A percentile compares a stretch with the other conserved stretches of the same genome.
These are phyloP conservation scores for Abrostola tripartita DNA, from an alignment of 2,888 invertebrate species.

Conservation along the genomic window DNA sequence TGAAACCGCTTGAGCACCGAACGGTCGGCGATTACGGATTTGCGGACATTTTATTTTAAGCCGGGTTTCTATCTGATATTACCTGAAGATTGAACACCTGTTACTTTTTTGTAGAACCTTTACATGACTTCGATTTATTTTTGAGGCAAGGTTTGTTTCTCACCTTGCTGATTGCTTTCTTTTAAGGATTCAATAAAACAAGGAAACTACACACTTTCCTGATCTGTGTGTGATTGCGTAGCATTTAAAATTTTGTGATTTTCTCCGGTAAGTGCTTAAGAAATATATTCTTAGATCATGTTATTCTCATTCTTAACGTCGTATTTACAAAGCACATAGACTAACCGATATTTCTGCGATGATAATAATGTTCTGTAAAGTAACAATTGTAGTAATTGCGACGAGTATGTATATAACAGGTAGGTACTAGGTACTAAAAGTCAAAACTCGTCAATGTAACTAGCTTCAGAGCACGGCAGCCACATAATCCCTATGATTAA, in stretches of 20 bases:
- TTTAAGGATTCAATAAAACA: no score
- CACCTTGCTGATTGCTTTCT: no score
- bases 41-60: background rate
- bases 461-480: conserved; percentile 12
- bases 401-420: background rate
- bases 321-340: no score
- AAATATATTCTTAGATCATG: no score
- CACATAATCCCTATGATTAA: conserved; percentile 50
- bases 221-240: no score
- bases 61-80: background rate
- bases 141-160: background rate
- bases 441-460: conserved; percentile 22
- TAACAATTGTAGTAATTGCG: background rate
- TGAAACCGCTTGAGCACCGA: conserved; percentile 61
- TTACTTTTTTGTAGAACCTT: background rate
- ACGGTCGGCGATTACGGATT: conserved; percentile 3
- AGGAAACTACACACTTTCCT: no score
- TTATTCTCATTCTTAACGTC: no score
- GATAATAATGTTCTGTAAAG: background rate
- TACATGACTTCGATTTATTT: background rate
- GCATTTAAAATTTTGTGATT: no score
- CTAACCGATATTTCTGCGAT: no score
- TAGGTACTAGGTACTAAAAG: conserved; percentile 1
- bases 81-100: background rate
- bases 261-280: no score